These are phyloP conservation scores for Cnemophilus loriae DNA, from an alignment of 2,113 vertebrate genomes.

Conservation along the genomic window DNA sequence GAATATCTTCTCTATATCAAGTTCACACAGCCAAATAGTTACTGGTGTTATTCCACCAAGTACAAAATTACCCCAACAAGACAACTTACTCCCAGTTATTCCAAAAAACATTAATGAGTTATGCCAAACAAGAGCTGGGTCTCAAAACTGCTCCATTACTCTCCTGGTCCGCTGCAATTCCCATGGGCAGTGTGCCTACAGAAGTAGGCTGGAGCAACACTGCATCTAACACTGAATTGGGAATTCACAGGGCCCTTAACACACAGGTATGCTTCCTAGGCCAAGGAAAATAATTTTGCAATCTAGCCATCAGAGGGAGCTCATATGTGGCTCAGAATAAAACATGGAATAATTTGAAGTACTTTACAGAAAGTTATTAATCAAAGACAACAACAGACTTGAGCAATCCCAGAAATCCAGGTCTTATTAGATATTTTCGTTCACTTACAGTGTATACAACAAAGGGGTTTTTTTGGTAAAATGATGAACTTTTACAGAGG, in stretches of 20 bases:
- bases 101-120: neutral
- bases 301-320: slow-evolving; percentile 50
- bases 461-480: neutral
- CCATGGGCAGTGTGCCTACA: fast-evolving
- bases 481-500: neutral
- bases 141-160: neutral
- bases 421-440: neutral
- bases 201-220: neutral
- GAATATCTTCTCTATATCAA: neutral
- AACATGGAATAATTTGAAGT: neutral
- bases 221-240: fast-evolving
- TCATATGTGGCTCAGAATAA: neutral
- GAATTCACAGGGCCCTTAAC: neutral
- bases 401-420: neutral
- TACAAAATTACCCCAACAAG: neutral
- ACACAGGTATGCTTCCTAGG: neutral
- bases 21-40: neutral
- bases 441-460: neutral
- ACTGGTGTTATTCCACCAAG: fast-evolving
- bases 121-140: neutral
- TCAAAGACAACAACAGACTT: neutral
- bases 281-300: neutral
- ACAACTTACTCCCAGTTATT: neutral
- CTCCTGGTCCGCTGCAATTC: neutral
- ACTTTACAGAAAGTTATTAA: neutral